Percentiles rank a stretch among this genome's conserved stretches.
phyloP scores from a whole-genome alignment of 2,888 invertebrate genomes.

The Drosophila rubida region DNA sequence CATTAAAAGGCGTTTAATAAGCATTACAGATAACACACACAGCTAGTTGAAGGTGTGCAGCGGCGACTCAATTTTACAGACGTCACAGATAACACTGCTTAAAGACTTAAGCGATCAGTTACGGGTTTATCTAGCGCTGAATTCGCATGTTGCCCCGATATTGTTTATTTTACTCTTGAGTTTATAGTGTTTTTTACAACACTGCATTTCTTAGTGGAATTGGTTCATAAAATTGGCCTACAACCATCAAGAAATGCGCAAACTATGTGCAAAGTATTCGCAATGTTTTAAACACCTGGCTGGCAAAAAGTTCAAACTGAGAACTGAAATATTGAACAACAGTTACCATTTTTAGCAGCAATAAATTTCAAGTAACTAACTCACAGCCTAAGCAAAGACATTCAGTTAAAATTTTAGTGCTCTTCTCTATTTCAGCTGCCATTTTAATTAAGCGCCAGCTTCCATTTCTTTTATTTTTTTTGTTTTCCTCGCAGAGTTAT shows the following conservation, averaged over 20 bases:
- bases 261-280: too few species aligned
- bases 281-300: too few species aligned
- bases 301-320: not conserved
- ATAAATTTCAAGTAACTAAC: too few species aligned
- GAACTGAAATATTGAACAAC: not conserved
- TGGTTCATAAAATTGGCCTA: too few species aligned
- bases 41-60: not conserved
- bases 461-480: conserved; percentile 25
- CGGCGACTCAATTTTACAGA: conserved; percentile 39
- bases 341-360: too few species aligned
- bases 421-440: not conserved
- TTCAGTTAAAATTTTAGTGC: not conserved
- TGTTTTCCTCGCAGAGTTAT: conserved; percentile 33
- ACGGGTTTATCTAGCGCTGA: conserved; percentile 12
- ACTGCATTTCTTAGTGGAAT: not conserved
- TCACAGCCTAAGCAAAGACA: too few species aligned
- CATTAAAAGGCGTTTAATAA: conserved; percentile 78
- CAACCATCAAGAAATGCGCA: too few species aligned
- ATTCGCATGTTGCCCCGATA: too few species aligned
- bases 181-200: not conserved
- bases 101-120: conserved; percentile 5
- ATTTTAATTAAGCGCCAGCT: conserved; percentile 54
- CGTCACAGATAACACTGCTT: conserved; percentile 21
- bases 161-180: not conserved
- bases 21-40: conserved; percentile 74